Evolutionary conservation across 2,888 invertebrate species (phyloP), one percentile per base, ranked within the genome.

Genomic region (Himalopsyche tibetana): DNA sequence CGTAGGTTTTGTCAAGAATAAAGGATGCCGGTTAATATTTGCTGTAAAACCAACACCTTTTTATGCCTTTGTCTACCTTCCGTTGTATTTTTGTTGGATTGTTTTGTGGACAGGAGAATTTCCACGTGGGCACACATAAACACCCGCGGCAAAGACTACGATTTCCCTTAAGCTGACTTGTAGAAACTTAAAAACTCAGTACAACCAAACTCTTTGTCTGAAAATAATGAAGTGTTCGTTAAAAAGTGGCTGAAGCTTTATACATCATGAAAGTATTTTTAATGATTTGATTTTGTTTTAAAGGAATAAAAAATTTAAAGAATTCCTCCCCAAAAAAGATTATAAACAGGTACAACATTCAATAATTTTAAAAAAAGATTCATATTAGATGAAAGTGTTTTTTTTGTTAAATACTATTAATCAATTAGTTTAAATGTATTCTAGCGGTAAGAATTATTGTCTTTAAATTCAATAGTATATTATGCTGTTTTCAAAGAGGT

Each of bases 131-230:
- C 36, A 28, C 74, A 74, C 74, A 28, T 63, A 74, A 74, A 74
- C 74, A 74, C 74, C 36, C 11, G 9, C 36, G 74, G 36, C 74
- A 74, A 74, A 74, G 74, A 74, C 74, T 74, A 74, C 74, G 28
- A 74, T 74, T 74, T 12, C 36, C 38, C 74, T 74, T 74, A 74
- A 74, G 74, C 74, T 74, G 74, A 74, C 74, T 74, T 74, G 74
- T 74, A 12, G 36, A 74, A 74, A 74, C 74, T 74, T 74, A 36
- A 74, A 69, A 74, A 74, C 74, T 74, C 74, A 4, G 74, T 74
- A 74, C 74, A 36, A 12, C 63, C 4, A 3, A 74, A 74, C 74
- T 74, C 74, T 74, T 74, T 74, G 74, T 74, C 38, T 74, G 38
- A 74, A 74, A 74, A 74, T 74, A 74, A 74, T 36, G 36, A 63